A percentile compares a stretch with the other conserved stretches of the same genome.
Evolutionary conservation across 37 sponge, comb jelly and placozoan genomes (phyloP).

Genomic region (Dysidea cf. avara): DNA sequence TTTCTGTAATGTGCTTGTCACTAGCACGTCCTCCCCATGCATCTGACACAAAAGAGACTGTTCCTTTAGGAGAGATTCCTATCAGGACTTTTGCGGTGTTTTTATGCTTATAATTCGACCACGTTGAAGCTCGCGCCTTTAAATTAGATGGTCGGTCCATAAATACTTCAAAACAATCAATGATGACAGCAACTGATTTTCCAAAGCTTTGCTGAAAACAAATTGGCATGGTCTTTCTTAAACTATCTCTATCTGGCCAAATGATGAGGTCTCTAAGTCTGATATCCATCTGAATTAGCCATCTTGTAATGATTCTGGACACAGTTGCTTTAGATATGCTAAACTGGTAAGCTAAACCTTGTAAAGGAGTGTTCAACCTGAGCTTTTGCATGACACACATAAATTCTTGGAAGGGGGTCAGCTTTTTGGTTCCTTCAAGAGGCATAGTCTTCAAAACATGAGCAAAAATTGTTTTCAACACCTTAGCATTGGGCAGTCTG

Average conservation of each 20-base stretch:
- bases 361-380: neutral
- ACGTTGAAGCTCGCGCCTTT: constrained; percentile 26
- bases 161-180: too few species aligned
- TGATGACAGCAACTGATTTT: constrained; percentile 14
- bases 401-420: constrained; percentile 34
- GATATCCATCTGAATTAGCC: constrained; percentile 6
- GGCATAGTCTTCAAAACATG: too few species aligned
- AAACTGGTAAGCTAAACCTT: constrained; percentile 28
- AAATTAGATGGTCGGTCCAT: constrained; percentile 25
- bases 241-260: constrained; percentile 65
- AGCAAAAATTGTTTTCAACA: too few species aligned
- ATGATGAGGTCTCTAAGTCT: neutral
- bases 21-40: constrained; percentile 61
- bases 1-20: constrained; percentile 24
- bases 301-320: constrained; percentile 28
- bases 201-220: constrained; percentile 25
- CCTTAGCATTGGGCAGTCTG: too few species aligned
- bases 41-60: constrained; percentile 52
- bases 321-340: too few species aligned
- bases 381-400: constrained; percentile 32
- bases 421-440: too few species aligned
- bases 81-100: constrained; percentile 32
- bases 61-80: constrained; percentile 65
- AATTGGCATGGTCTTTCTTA: constrained; percentile 54
- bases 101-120: too few species aligned